Conservation (phyloP, 30 jellyfish, hydroid and myxozoan genomes). For the Turritopsis rubra region DNA sequence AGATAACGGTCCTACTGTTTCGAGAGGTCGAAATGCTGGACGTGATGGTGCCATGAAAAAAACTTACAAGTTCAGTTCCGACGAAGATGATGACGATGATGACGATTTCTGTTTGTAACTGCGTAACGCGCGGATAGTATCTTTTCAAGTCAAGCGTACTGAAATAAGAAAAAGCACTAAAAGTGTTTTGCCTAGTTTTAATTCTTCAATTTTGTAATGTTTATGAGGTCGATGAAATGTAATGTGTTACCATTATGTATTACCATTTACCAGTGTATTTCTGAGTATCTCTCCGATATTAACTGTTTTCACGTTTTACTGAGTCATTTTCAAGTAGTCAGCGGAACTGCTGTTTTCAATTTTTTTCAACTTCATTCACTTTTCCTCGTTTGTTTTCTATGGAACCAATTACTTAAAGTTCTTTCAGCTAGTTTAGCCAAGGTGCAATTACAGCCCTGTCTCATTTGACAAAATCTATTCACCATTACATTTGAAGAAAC, state of each 20-base stretch:
- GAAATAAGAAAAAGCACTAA: neutral
- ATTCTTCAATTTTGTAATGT: neutral
- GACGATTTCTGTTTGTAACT: conserved; percentile 23
- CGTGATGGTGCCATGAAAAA: conserved; percentile 44
- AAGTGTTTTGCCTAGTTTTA: neutral
- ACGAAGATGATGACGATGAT: conserved; percentile 62
- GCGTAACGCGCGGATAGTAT: neutral
- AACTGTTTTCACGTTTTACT: too few relatives aligned
- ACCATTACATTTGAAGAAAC: too few relatives aligned
- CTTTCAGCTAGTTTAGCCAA: too few relatives aligned
- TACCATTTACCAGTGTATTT: neutral
- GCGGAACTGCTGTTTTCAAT: too few relatives aligned
- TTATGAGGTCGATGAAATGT: too few relatives aligned
- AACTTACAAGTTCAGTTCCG: conserved; percentile 39
- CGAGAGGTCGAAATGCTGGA: conserved; percentile 22
- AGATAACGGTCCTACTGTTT: neutral
- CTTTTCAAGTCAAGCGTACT: neutral
- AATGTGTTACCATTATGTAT: neutral
- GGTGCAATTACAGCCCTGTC: too few relatives aligned
- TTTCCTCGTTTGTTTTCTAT: too few relatives aligned
- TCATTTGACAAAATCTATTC: too few relatives aligned
- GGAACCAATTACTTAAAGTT: too few relatives aligned
- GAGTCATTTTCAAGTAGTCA: too few relatives aligned
- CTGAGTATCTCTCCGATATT: too few relatives aligned
- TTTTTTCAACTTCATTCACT: too few relatives aligned